Conservation (phyloP, 30 jellyfish, hydroid and myxozoan species). For the Aurelia sp. region DNA sequence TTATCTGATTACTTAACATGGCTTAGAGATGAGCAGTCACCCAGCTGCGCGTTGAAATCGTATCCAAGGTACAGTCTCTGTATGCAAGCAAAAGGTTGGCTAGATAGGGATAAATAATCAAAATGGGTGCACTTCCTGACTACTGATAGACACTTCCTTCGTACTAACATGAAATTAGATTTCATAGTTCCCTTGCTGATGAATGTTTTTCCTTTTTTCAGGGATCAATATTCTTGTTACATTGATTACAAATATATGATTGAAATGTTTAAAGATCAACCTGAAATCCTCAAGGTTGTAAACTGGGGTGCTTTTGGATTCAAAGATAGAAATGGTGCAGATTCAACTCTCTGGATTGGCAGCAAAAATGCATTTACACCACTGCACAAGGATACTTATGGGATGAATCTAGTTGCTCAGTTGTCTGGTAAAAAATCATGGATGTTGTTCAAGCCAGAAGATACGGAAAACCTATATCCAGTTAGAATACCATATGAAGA, state of each 20-base stretch:
- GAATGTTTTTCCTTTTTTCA: neutral
- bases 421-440: slow-evolving; percentile 84
- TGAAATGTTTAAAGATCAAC: slow-evolving; percentile 58
- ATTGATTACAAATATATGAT: slow-evolving; percentile 92
- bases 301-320: slow-evolving; percentile 89
- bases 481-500: slow-evolving; percentile 97
- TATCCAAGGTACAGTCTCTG: neutral
- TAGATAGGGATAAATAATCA: too few species aligned
- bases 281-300: slow-evolving; percentile 44
- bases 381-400: slow-evolving; percentile 93
- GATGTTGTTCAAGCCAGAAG: slow-evolving; percentile 77
- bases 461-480: slow-evolving; percentile 65
- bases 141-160: too few species aligned
- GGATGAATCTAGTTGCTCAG: slow-evolving; percentile 93
- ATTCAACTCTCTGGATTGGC: slow-evolving; percentile 98
- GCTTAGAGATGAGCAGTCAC: slow-evolving; percentile 15
- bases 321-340: slow-evolving; percentile 67
- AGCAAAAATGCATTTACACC: slow-evolving; percentile 91
- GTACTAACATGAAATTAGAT: too few species aligned
- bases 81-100: too few species aligned
- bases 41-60: neutral
- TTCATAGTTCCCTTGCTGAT: too few species aligned
- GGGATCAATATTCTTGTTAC: slow-evolving; percentile 75
- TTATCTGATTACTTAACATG: slow-evolving; percentile 10
- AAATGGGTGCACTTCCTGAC: too few species aligned